phyloP scores from a whole-genome alignment of 2,888 invertebrate genomes.

The Caenorhabditis macrosperma region DNA sequence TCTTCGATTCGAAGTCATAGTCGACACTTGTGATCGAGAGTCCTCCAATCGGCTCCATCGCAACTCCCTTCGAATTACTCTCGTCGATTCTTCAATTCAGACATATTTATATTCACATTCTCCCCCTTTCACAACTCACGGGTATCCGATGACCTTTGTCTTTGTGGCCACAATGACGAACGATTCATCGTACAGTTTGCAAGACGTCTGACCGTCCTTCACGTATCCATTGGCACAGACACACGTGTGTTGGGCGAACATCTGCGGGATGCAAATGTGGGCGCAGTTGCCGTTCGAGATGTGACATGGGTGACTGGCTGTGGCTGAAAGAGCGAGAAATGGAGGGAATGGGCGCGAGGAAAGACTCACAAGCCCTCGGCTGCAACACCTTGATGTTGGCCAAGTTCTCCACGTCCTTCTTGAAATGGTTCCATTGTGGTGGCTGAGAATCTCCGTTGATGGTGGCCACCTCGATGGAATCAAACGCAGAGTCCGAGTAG shows the following conservation, averaged over 20 bases:
- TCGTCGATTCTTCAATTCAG: slow-evolving; percentile 69
- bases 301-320: slow-evolving; percentile 87
- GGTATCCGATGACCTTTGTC: slow-evolving; percentile 90
- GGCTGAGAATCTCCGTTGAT: slow-evolving; percentile 75
- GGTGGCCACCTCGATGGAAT: slow-evolving; percentile 81
- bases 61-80: slow-evolving; percentile 85
- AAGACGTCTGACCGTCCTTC: slow-evolving; percentile 85
- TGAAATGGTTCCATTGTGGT: slow-evolving; percentile 85
- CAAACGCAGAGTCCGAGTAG: slow-evolving; percentile 91
- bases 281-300: slow-evolving; percentile 92
- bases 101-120: background rate
- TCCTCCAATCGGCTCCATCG: slow-evolving; percentile 94
- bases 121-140: slow-evolving; percentile 37
- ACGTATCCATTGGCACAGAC: slow-evolving; percentile 89
- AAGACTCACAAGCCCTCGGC: slow-evolving; percentile 85
- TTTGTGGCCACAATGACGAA: slow-evolving; percentile 92
- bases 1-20: slow-evolving; percentile 86
- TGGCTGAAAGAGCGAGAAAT: slow-evolving; percentile 51
- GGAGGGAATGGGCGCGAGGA: background rate
- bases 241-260: slow-evolving; percentile 88
- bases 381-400: slow-evolving; percentile 91
- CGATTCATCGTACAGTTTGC: slow-evolving; percentile 86
- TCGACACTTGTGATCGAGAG: slow-evolving; percentile 91
- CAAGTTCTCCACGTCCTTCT: slow-evolving; percentile 85
- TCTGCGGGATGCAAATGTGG: slow-evolving; percentile 92